Evolutionary conservation across 2,888 invertebrate species (phyloP).

Genomic region (Lacanobia oleracea): DNA sequence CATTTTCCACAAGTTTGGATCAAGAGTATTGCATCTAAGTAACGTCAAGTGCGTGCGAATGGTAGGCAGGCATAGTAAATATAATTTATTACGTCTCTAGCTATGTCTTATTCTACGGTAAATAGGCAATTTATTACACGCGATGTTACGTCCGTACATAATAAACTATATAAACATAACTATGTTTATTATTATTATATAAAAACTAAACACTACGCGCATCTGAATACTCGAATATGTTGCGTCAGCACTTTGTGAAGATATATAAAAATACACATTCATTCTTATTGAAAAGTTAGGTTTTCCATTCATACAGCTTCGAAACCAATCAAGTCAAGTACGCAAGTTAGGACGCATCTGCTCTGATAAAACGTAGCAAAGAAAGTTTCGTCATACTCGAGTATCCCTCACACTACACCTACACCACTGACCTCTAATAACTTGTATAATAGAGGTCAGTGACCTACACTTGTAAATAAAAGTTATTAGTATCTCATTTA

Average conservation of each 20-base stretch:
- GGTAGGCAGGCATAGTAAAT: conserved; percentile 55
- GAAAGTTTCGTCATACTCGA: conserved; percentile 35
- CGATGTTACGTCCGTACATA: conserved; percentile 69
- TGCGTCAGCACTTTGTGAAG: not conserved
- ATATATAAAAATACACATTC: not conserved
- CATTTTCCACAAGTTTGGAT: not conserved
- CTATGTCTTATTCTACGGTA: conserved; percentile 59
- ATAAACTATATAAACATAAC: conserved; percentile 84
- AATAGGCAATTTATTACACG: conserved; percentile 71
- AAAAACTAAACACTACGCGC: conserved; percentile 65
- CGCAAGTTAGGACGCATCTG: not conserved
- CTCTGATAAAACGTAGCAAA: not conserved
- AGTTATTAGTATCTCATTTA: conserved; percentile 67
- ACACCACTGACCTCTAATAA: no score
- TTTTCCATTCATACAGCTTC: conserved; percentile 1
- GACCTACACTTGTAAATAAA: conserved; percentile 66
- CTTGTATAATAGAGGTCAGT: no score
- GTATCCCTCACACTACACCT: conserved; percentile 50
- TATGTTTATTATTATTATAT: conserved; percentile 74
- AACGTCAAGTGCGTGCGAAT: conserved; percentile 37
- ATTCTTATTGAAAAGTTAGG: not conserved
- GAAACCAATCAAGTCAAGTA: not conserved
- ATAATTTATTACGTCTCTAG: conserved; percentile 62
- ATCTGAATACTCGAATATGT: conserved; percentile 51
- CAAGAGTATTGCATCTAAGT: conserved; percentile 20